These are phyloP conservation scores for Drosophila anomalata DNA, from an alignment of 2,888 invertebrate genomes.

Conservation along the genomic window DNA sequence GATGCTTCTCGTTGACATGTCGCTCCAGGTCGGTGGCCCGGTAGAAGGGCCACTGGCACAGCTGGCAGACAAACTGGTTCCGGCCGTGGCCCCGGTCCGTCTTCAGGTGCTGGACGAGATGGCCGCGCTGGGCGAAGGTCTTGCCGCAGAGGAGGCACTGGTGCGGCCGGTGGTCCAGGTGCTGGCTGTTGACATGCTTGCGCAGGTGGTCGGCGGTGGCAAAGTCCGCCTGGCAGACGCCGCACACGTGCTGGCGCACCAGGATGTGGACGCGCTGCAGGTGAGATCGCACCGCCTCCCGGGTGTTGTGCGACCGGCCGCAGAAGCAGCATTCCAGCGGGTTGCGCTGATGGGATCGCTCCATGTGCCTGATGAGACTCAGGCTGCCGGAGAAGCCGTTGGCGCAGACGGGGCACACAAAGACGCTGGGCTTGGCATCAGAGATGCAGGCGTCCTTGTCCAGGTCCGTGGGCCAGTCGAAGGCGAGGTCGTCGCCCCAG, in stretches of 20 bases:
- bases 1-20: slow-evolving; percentile 47
- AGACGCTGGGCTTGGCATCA: slow-evolving; percentile 57
- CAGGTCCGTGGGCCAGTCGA: slow-evolving; percentile 66
- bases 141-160: slow-evolving; percentile 57
- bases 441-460: slow-evolving; percentile 64
- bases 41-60: slow-evolving; percentile 58
- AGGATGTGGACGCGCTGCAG: slow-evolving; percentile 63
- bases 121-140: slow-evolving; percentile 54
- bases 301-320: slow-evolving; percentile 49
- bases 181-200: slow-evolving; percentile 55
- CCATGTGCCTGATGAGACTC: slow-evolving; percentile 55
- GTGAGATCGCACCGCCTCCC: slow-evolving; percentile 57
- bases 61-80: slow-evolving; percentile 32
- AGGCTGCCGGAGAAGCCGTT: slow-evolving; percentile 64
- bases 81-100: slow-evolving; percentile 47
- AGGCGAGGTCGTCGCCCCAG: slow-evolving; percentile 67
- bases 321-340: slow-evolving; percentile 61
- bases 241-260: slow-evolving; percentile 55
- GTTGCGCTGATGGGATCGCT: slow-evolving; percentile 46
- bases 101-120: slow-evolving; percentile 50
- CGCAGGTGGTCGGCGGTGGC: slow-evolving; percentile 64
- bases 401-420: slow-evolving; percentile 63
- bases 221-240: slow-evolving; percentile 55
- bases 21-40: slow-evolving; percentile 54
- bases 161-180: slow-evolving; percentile 36